Evolutionary conservation across 2,113 vertebrate genomes (phyloP), one percentile per base, ranked within the genome.

Genomic region (Spilogale gracilis): DNA sequence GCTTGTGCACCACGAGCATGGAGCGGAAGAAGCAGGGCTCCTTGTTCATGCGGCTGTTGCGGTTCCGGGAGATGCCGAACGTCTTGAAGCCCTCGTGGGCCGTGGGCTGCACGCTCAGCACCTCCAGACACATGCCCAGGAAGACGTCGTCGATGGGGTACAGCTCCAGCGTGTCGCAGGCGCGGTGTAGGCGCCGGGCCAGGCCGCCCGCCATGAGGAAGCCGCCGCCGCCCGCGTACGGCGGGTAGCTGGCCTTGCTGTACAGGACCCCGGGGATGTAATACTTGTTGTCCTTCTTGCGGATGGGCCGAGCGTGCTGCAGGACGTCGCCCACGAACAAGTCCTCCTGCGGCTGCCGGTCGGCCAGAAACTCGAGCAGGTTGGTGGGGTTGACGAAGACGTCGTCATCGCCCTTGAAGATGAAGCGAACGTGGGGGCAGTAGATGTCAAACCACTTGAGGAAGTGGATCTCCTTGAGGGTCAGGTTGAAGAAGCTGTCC

Each of bases 401-500:
- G 0, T 99, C 99, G 0, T 99, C 99, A 0, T 99, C 99, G 0
- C 99, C 99, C 96, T 99, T 99, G 96, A 99, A 99, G 97, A 99
- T 94, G 90, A 99, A 99, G 30, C 0, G 99, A 16, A 99, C 98
- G 0, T 63, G 32, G 50, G 99, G 98, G 23, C 99, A 99, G 99
- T 99, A 99, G 18, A 98, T 99, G 98, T 99, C 98, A 12, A 99
- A 99, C 99, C 99, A 99, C 98, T 99, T 99, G 65, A 99, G 99
- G 98, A 99, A 99, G 98, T 99, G 99, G 12, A 99, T 99, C 97
- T 99, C 99, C 96, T 99, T 99, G 30, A 99, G 99, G 0, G 99
- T 99, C 89, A 99, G 99, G 98, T 99, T 99, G 99, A 99, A 99
- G 98, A 99, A 99, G 85, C 99, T 99, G 96, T 99, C 99, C 52